These are phyloP conservation scores for Pteropus alecto DNA, from an alignment of 2,113 vertebrate species.

Conservation along the genomic window DNA sequence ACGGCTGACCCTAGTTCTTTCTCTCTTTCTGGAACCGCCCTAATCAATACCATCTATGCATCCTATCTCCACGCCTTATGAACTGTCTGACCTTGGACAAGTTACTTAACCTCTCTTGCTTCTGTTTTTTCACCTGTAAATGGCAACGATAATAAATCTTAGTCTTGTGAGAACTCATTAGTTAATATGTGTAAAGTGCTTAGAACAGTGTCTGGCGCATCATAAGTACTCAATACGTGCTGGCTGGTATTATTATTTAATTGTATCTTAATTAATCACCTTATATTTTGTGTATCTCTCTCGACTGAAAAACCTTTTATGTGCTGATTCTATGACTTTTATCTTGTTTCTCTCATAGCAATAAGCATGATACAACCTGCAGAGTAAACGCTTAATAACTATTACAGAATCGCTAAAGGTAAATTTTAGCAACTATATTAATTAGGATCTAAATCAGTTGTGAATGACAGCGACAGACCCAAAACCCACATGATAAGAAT, in stretches of 20 bases:
- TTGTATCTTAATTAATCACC: neutral
- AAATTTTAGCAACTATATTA: neutral
- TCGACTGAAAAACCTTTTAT: neutral
- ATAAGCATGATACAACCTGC: neutral
- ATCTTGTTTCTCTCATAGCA: neutral
- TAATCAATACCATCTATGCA: neutral
- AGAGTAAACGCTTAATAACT: neutral
- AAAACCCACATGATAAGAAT: neutral
- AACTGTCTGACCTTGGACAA: neutral
- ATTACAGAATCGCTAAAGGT: neutral
- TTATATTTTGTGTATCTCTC: neutral
- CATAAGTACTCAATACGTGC: neutral
- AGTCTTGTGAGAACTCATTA: neutral
- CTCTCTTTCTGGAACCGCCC: neutral
- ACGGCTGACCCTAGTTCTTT: neutral
- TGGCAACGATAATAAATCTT: neutral
- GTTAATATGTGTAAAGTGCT: neutral
- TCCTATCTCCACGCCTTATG: neutral
- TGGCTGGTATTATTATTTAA: neutral
- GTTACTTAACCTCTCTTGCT: slow-evolving; percentile 1
- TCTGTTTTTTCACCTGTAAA: neutral
- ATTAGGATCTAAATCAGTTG: neutral
- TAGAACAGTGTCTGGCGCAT: neutral
- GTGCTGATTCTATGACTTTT: neutral
- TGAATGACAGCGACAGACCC: neutral